Conservation (phyloP, 1,140 invertebrate species). For the Sycophaga agraensis region DNA sequence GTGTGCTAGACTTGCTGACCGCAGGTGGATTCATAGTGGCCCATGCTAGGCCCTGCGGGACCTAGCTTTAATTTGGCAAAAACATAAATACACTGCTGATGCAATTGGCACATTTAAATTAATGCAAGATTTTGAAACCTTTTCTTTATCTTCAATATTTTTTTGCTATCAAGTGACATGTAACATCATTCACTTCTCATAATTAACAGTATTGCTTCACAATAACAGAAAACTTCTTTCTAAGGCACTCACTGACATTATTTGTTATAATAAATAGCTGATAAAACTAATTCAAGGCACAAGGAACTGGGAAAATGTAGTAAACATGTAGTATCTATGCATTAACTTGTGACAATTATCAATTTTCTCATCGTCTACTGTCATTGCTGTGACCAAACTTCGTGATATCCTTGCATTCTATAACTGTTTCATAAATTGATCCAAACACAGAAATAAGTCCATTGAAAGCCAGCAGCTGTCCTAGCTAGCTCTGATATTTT, state of each 20-base stretch:
- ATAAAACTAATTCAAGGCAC: background rate
- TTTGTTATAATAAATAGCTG: background rate
- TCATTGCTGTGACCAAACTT: slow-evolving; percentile 15
- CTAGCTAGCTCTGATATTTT: background rate
- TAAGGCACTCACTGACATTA: slow-evolving; percentile 10
- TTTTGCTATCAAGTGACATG: background rate
- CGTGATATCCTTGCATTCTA: background rate
- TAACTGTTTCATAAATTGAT: background rate
- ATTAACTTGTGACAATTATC: background rate
- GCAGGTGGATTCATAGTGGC: slow-evolving; percentile 72
- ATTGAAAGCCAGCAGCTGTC: background rate
- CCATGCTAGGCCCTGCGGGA: slow-evolving; percentile 64
- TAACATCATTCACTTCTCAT: slow-evolving; percentile 1
- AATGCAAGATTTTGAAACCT: background rate
- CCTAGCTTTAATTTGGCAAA: slow-evolving; percentile 58
- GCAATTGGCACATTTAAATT: slow-evolving; percentile 28
- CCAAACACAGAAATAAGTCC: background rate
- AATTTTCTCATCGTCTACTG: background rate
- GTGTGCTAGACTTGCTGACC: slow-evolving; percentile 68
- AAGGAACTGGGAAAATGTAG: background rate
- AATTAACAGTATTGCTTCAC: background rate
- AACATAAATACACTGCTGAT: slow-evolving; percentile 52
- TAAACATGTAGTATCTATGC: background rate
- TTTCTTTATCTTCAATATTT: background rate
- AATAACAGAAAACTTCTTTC: background rate